Conservation (phyloP, 2,797 vertebrate genomes). For the Ambastaia sidthimunki region DNA sequence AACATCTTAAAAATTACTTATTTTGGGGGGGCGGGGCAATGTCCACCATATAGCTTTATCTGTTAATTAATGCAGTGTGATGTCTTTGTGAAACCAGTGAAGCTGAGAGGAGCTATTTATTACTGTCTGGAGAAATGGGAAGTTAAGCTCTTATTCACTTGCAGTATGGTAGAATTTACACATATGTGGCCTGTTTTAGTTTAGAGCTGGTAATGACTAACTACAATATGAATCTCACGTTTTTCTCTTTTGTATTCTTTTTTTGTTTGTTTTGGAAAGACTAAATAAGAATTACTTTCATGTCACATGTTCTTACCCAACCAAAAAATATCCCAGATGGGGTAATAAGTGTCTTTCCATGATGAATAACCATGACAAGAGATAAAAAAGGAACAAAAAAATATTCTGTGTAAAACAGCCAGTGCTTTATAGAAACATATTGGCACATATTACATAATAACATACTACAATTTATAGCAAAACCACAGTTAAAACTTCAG, state of each 20-base stretch:
- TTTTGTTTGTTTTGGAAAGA: background rate
- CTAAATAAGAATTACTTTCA: too few species aligned
- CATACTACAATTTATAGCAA: too few species aligned
- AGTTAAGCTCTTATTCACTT: background rate
- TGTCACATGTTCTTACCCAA: too few species aligned
- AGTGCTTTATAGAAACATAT: background rate
- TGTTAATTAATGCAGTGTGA: background rate
- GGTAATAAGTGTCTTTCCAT: too few species aligned
- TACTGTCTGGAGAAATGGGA: background rate
- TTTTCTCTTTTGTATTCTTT: background rate
- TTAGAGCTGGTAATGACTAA: background rate
- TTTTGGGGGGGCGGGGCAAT: background rate
- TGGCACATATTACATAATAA: background rate
- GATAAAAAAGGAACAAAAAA: too few species aligned
- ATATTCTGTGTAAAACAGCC: background rate
- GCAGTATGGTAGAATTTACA: background rate
- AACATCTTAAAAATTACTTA: background rate
- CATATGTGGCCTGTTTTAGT: background rate
- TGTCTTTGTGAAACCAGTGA: background rate
- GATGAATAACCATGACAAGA: too few species aligned
- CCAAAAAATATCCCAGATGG: too few species aligned
- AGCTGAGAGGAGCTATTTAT: background rate
- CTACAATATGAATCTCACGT: background rate
- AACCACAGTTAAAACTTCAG: background rate
- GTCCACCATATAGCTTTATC: background rate